phyloP scores from a whole-genome alignment of 1,140 invertebrate genomes.

The Lineus longissimus region DNA sequence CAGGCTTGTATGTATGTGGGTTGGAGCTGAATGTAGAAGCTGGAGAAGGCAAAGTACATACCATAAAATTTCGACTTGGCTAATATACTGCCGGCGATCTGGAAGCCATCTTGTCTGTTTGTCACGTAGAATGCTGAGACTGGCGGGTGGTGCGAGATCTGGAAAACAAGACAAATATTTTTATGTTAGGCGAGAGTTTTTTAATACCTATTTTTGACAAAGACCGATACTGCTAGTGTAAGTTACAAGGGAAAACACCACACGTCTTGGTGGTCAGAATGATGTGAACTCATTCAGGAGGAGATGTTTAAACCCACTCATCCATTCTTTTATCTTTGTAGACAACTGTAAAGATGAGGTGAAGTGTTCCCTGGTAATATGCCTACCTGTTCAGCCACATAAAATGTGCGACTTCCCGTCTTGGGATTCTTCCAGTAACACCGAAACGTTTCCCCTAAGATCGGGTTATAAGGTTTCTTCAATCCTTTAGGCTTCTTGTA shows the following conservation, averaged over 20 bases:
- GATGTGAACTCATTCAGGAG: too few species aligned
- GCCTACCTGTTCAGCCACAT: slow-evolving; percentile 83
- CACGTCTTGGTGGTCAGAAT: too few species aligned
- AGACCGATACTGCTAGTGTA: too few species aligned
- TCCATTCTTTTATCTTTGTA: too few species aligned
- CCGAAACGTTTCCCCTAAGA: slow-evolving; percentile 85
- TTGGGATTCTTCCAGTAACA: slow-evolving; percentile 82
- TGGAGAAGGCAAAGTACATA: slow-evolving; percentile 41
- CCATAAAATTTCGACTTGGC: slow-evolving; percentile 90
- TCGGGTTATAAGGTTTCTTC: slow-evolving; percentile 96
- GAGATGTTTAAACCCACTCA: too few species aligned
- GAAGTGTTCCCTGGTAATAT: too few species aligned
- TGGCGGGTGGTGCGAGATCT: slow-evolving; percentile 92
- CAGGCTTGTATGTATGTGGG: too few species aligned
- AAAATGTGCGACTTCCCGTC: slow-evolving; percentile 82
- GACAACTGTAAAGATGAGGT: too few species aligned
- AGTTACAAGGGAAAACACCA: too few species aligned
- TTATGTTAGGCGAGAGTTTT: not conserved
- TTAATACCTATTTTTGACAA: too few species aligned
- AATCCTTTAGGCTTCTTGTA: slow-evolving; percentile 82
- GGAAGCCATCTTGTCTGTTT: slow-evolving; percentile 89
- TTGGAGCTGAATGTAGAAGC: too few species aligned
- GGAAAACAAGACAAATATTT: slow-evolving; percentile 19
- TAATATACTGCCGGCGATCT: slow-evolving; percentile 83
- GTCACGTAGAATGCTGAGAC: slow-evolving; percentile 91